Percentiles rank a stretch among this genome's conserved stretches.
Conservation (phyloP, 2,797 vertebrate genomes). For the Anomalospiza imberbis region DNA sequence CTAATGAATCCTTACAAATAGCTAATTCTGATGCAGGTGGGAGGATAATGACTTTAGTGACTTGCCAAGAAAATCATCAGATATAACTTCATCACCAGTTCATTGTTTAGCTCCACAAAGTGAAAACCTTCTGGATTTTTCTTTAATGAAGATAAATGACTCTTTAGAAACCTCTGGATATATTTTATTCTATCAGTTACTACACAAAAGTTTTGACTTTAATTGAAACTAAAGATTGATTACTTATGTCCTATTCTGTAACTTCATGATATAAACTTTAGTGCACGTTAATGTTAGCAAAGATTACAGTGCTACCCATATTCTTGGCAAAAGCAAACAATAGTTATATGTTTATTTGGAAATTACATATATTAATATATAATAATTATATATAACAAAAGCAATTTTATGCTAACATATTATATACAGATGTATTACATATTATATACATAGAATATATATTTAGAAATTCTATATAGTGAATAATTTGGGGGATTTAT, state of each 20-base stretch:
- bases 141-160: background rate
- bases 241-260: background rate
- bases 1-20: background rate
- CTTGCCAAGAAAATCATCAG: background rate
- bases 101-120: background rate
- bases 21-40: background rate
- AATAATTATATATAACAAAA: background rate
- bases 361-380: background rate
- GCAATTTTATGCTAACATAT: background rate
- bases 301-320: background rate
- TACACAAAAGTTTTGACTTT: background rate
- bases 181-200: background rate
- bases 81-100: background rate
- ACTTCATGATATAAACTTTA: background rate
- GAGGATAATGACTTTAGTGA: background rate
- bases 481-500: accelerated
- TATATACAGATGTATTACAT: background rate
- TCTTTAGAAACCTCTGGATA: background rate
- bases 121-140: background rate
- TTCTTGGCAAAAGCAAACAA: background rate
- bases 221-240: background rate
- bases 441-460: too few relatives aligned
- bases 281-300: background rate
- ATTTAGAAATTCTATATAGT: background rate
- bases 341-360: background rate